Evolutionary conservation across 1,140 invertebrate species (phyloP), one percentile per base, ranked within the genome.

Genomic region (Drosophila erecta): DNA sequence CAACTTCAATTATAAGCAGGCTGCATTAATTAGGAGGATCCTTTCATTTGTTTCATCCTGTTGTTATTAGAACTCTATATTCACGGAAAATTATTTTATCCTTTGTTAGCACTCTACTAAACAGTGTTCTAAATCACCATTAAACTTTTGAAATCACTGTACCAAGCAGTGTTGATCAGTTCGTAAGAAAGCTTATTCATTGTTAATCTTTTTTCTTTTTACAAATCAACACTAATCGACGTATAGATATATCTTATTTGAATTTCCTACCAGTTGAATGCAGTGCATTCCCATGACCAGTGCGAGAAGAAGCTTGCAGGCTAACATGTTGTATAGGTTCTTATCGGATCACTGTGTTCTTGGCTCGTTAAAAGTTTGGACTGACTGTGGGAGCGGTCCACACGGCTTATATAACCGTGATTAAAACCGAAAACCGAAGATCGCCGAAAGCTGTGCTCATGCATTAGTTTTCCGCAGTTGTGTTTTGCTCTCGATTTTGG

Each of bases 341-440:
- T 81, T 65, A 85, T 85, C 81, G 27, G 15, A 41, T 38, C 49
- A 51, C 49, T 51, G 65, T 59, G 75, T 47, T 79, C 79, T 55
- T 47, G 41, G 69, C 50, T 78, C 60, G 77, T 71, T 59, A 62
- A 89, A 77, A 78, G 79, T 84, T 84, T 89, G 79, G 73, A 90
- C 60, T 90, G 84, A 89, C 72, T 40, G 55, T 66, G 50, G 44
- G 11, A 64, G 64, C 64, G 56, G 67, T 76, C 69, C 67, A 76
- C 69, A 76, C 79, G 79, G 81, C 83, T 87, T 87, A 84, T 87
- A 76, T 75, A 75, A 65, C 61, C 60, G 60, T 37, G 61, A 59
- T 57, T 30, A 59, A 30, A 14, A 41, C 60, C 20, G 12, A 37
- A 37, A 38, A 14, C 37, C 49, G 40, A 50, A 51, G 57, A 75